Base-by-base conservation (phyloP, 2,888 invertebrate genomes). In the Cryptophagus acutangulus region DNA sequence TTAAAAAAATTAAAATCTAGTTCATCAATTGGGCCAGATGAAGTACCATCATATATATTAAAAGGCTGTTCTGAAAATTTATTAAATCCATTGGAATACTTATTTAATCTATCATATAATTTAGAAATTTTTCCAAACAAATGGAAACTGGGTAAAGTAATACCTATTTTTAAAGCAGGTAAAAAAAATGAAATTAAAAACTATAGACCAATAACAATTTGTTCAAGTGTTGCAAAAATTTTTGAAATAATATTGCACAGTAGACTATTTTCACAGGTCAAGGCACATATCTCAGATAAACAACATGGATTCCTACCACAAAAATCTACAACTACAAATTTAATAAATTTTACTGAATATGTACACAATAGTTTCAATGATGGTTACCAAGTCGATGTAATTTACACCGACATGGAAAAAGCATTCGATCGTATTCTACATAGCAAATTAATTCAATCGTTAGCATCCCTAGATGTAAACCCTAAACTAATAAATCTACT, bases 321-420 rank as follows among this genome's bases (percentile, higher is more conserved):
- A 25, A 41, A 20, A 30, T 41, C 41, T 12, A 41, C 37, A 20
- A 28, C 31, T 12, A 33, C 41, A 14, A 41, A 37, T 37, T 33
- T 38, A 26, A 28, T 20, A 13, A 31, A 10, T 14, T 30, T 36
- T 30, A 28, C 24, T 16, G 30, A 36, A 17, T 28, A 24, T 2
- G 17, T 41, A 16, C n/a, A 25, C 3, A 18, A 30, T 1, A 17
- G 15, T 2, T 17, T 24, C 18, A 31, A 40, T 28, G 2, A 2
- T 6, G 8, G 28, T 10, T 12, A 9, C 12, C 36, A 40, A 25
- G 40, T 40, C 15, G 31, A 40, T 15, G 24, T 31, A 4, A 18
- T 31, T 1, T 31, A 31, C 14, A 28, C 13, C 9, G 38, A 38
- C 18, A 30, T 38, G 29, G 20, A 26, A 9, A 38, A 38, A n/a